A percentile compares a stretch with the other conserved stretches of the same genome.
These are phyloP conservation scores for Aleiodes sp. DNA, from an alignment of 1,140 invertebrate genomes.

Conservation along the genomic window DNA sequence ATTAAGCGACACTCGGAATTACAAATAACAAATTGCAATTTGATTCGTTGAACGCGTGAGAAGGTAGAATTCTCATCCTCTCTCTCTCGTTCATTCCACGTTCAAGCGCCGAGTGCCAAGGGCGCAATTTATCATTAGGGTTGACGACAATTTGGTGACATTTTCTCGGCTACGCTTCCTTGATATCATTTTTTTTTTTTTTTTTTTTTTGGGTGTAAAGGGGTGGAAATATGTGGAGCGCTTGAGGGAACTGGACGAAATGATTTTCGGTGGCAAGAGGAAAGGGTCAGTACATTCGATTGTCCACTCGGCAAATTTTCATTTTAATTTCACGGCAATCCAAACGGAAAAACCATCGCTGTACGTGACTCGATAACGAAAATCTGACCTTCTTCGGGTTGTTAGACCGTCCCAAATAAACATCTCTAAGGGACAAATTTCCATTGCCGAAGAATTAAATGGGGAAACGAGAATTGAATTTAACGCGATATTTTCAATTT, in stretches of 20 bases:
- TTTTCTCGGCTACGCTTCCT: conserved; percentile 34
- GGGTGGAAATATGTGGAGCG: background rate
- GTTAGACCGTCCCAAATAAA: conserved; percentile 9
- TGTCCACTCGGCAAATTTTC: conserved; percentile 39
- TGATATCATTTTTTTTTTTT: conserved; percentile 24
- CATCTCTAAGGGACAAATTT: conserved; percentile 3
- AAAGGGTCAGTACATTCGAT: conserved; percentile 24
- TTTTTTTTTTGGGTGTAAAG: background rate
- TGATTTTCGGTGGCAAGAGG: conserved; percentile 9
- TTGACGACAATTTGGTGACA: conserved; percentile 63
- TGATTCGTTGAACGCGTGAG: conserved; percentile 54
- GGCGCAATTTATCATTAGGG: conserved; percentile 65
- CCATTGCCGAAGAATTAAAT: background rate
- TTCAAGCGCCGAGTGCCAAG: conserved; percentile 38
- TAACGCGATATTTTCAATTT: too few relatives aligned
- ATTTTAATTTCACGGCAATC: conserved; percentile 17
- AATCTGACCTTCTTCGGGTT: background rate
- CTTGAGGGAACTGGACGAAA: background rate
- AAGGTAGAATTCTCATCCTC: conserved; percentile 24
- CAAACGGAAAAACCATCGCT: conserved; percentile 9
- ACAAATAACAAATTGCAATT: conserved; percentile 69
- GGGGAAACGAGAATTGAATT: too few relatives aligned
- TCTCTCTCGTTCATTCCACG: too few relatives aligned
- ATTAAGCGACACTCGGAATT: conserved; percentile 67
- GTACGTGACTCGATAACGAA: conserved; percentile 17